Conservation (phyloP, 2,888 invertebrate genomes). For the Nudaria mundana region DNA sequence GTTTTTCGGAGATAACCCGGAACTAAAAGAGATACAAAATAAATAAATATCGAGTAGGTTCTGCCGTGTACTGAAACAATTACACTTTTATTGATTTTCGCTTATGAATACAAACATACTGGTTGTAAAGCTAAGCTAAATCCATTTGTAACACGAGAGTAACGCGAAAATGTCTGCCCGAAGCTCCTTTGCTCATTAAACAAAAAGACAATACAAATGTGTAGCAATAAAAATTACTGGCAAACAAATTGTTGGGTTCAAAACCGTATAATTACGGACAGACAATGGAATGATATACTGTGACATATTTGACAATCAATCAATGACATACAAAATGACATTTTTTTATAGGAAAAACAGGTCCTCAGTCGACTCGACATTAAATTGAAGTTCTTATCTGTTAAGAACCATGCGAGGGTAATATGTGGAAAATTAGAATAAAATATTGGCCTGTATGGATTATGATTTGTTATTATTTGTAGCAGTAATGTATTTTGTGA, state of each 20-base stretch:
- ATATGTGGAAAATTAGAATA: constrained; percentile 8
- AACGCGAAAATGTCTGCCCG: too few relatives aligned
- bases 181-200: too few relatives aligned
- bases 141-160: too few relatives aligned
- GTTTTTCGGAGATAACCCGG: too few relatives aligned
- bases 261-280: constrained; percentile 13
- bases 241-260: constrained; percentile 5
- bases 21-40: too few relatives aligned
- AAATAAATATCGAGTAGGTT: too few relatives aligned
- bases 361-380: constrained; percentile 47
- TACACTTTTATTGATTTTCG: too few relatives aligned
- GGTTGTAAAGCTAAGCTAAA: too few relatives aligned
- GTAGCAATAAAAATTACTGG: constrained; percentile 4
- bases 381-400: constrained; percentile 49
- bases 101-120: too few relatives aligned
- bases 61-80: too few relatives aligned
- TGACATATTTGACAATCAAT: constrained; percentile 63
- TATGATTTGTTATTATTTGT: not conserved
- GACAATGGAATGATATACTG: constrained; percentile 18
- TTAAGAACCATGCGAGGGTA: constrained; percentile 37
- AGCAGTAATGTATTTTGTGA: not conserved
- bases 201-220: constrained; percentile 1
- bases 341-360: constrained; percentile 58
- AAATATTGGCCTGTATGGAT: not conserved
- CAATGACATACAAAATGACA: constrained; percentile 61